Base-by-base conservation (phyloP, 2,888 invertebrate genomes). In the Mesopsocus fuscifrons region DNA sequence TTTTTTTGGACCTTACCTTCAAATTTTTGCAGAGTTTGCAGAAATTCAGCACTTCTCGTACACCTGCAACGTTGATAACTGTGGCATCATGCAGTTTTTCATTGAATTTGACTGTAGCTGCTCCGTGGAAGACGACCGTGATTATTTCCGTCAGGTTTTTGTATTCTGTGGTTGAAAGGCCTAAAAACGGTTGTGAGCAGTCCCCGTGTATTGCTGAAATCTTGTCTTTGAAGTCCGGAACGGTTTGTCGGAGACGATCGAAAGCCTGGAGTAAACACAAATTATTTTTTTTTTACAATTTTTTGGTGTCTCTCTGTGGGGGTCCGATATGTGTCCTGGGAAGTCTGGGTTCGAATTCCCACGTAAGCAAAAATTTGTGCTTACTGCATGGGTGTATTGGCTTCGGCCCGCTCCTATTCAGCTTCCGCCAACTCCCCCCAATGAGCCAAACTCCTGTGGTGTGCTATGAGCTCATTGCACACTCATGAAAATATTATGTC, bases 201-300 rank as follows among this genome's bases (percentile, higher is more conserved):
- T 66, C 65, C 5, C 65, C 66, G 21, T 46, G 47, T 20, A 65
- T 57, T 21, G 57, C 54, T 40, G 54, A 48, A 17, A 66, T 49
- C 55, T 63, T 65, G 41, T 59, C 54, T 17, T 59, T 59, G 51
- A 52, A 53, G 49, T 54, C 50, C 40, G 57, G 54, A 51, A 52
- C 41, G 44, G 47, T 48, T 33, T 53, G 43, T 34, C 47, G 47
- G 30, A 57, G 31, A 4, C 50, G 42, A 8, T 47, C 45, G 32
- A 55, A 56, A 4, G 52, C 44, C 54, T 55, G 44, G n/a, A 34
- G 34, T n/a, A n/a, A n/a, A n/a, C n/a, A n/a, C n/a, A n/a, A n/a
- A n/a, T n/a, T n/a, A n/a, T n/a, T n/a, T n/a, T n/a, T n/a, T n/a
- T n/a, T n/a, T n/a, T n/a, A n/a, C n/a, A n/a, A n/a, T n/a, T n/a